Evolutionary conservation across 2,113 vertebrate species (phyloP).

Genomic region (Cygnus atratus): DNA sequence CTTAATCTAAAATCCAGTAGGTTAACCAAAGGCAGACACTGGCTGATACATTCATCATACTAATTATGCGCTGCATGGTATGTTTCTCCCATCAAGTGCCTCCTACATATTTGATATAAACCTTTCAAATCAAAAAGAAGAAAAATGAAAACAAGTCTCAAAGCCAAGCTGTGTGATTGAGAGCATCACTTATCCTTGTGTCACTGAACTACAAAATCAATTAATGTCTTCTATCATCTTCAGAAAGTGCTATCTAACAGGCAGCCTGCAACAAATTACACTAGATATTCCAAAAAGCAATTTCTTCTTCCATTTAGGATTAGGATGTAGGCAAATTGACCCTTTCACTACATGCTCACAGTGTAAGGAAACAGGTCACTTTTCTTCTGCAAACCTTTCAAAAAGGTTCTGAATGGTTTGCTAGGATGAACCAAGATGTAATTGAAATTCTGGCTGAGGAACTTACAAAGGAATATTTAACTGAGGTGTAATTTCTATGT

Average conservation of each 20-base stretch:
- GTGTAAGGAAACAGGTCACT: slow-evolving; percentile 1
- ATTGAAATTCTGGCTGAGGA: slow-evolving; percentile 60
- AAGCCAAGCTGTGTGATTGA: slow-evolving; percentile 29
- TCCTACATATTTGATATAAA: slow-evolving; percentile 64
- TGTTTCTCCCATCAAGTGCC: slow-evolving; percentile 41
- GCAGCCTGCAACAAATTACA: slow-evolving; percentile 63
- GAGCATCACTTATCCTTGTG: slow-evolving; percentile 68
- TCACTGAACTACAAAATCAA: slow-evolving; percentile 74
- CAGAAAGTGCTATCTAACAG: slow-evolving; percentile 48
- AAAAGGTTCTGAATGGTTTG: slow-evolving; percentile 21
- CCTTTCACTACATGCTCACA: slow-evolving; percentile 27
- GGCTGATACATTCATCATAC: background rate
- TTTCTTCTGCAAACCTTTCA: background rate
- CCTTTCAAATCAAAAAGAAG: slow-evolving; percentile 49
- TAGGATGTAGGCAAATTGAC: slow-evolving; percentile 69
- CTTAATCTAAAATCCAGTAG: background rate
- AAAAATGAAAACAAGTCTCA: slow-evolving; percentile 56
- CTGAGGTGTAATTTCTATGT: slow-evolving; percentile 44
- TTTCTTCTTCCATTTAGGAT: slow-evolving; percentile 65
- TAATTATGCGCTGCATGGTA: slow-evolving; percentile 58
- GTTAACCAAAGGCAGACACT: background rate
- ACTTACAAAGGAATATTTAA: slow-evolving; percentile 27
- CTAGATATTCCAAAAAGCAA: slow-evolving; percentile 66
- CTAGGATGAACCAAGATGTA: slow-evolving; percentile 6
- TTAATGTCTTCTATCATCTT: slow-evolving; percentile 69